Evolutionary conservation across 2,888 invertebrate species (phyloP), one percentile per base, ranked within the genome.

Genomic region (Leptinotarsa juncta): DNA sequence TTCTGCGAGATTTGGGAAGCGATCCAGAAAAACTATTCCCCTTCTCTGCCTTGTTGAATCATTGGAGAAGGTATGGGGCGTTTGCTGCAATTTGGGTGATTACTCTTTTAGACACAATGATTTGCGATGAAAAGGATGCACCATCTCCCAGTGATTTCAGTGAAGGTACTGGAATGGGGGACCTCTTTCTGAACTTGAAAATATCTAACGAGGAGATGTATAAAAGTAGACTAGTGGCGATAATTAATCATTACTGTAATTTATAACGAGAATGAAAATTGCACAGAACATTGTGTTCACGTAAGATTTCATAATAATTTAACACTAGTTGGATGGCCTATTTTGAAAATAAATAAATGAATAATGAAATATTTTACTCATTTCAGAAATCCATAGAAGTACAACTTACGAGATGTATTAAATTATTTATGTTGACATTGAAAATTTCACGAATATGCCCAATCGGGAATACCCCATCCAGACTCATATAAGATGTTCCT

Each of bases 11-110:
- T 69, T 78, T 84, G n/a, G 84, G 83, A 23, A 82, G 83, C 42
- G 80, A 85, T 77, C 79, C 84, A 0, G 76, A 82, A 3, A 77
- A 74, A 42, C 26, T 86, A 16, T 86, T 85, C 77, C 82, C 87
- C 0, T 83, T 75, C 26, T 77, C 80, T 15, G 77, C 67, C 18
- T 78, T 86, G 26, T 49, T 78, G 48, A 70, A 78, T 32, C 86
- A 87, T 70, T 80, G 86, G 75, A 74, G 80, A 23, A 82, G 79
- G 70, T 85, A 83, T 74, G 80, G 82, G 14, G 10, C 42, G 42
- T 53, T 55, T 12, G n/a, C 42, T 18, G 26, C 55, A 4, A 68
- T 68, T 10, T 68, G 32, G 18, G 32, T 55, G 53, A 18, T 68
- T 53, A 26, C 53, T 18, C 12, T 55, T 12, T 48, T 68, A 20